Evolutionary conservation across 2,113 vertebrate species (phyloP).

Genomic region (Alethe diademata): DNA sequence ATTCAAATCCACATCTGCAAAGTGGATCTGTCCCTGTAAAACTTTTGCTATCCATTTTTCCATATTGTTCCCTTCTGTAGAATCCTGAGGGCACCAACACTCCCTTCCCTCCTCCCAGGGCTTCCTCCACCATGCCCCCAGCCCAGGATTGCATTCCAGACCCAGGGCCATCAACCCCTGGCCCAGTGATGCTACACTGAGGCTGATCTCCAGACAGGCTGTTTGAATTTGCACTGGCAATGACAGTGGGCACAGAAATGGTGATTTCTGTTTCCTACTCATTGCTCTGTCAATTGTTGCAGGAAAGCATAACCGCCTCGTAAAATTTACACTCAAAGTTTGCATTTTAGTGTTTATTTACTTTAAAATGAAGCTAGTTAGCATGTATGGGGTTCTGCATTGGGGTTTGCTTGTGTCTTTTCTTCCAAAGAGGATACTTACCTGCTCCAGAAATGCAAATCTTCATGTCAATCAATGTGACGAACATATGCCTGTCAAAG

Average conservation of each 20-base stretch:
- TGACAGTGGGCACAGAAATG: accelerated
- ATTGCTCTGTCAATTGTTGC: not conserved
- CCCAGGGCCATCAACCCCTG: not conserved
- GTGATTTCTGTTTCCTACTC: not conserved
- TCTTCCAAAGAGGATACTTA: not conserved
- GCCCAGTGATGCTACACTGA: not conserved
- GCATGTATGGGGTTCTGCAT: not conserved
- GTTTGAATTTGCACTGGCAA: not conserved
- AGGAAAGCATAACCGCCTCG: not conserved
- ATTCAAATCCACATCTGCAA: not conserved
- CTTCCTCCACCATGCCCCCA: not conserved
- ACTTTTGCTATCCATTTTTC: not conserved
- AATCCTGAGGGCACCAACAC: not conserved
- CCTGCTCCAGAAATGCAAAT: not conserved
- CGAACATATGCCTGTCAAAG: not conserved
- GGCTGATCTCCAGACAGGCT: not conserved
- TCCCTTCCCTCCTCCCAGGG: not conserved
- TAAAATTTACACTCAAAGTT: not conserved
- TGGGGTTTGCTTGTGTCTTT: not conserved
- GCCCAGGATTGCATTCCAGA: not conserved
- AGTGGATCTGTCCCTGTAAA: not conserved
- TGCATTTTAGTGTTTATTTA: not conserved
- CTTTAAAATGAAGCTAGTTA: not conserved
- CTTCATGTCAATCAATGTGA: not conserved
- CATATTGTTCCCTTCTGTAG: not conserved